Evolutionary conservation across 2,113 vertebrate genomes (phyloP).

Genomic region (Tyto alba): DNA sequence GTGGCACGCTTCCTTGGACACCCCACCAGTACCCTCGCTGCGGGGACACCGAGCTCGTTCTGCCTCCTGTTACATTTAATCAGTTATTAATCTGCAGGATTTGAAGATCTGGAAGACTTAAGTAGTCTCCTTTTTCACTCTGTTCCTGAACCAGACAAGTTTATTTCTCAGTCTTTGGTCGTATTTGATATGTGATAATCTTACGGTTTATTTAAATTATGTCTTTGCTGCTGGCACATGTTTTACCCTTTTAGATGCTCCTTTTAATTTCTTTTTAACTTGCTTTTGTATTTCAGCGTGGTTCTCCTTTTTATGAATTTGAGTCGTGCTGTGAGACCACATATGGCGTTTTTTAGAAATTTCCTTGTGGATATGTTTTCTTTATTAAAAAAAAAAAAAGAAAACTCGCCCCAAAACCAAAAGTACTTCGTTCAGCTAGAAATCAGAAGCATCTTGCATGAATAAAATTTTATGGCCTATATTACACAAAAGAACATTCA

Average conservation of each 20-base stretch:
- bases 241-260: neutral
- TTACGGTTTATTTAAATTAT: neutral
- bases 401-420: neutral
- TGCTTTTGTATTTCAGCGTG: neutral
- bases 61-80: neutral
- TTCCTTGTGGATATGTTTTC: neutral
- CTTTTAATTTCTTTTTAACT: neutral
- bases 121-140: neutral
- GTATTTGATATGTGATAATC: neutral
- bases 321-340: neutral
- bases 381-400: neutral
- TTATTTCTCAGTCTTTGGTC: neutral
- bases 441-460: neutral
- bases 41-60: neutral
- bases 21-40: fast-evolving
- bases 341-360: neutral
- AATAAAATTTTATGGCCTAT: neutral
- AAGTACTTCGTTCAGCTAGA: neutral
- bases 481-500: neutral
- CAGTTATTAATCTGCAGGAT: too few species aligned
- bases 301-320: neutral
- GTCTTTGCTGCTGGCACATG: neutral
- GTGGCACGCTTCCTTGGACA: neutral
- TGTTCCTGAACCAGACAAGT: neutral
- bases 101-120: neutral